Conservation (phyloP, 2,888 invertebrate genomes). For the Hyposoter dolosus region DNA sequence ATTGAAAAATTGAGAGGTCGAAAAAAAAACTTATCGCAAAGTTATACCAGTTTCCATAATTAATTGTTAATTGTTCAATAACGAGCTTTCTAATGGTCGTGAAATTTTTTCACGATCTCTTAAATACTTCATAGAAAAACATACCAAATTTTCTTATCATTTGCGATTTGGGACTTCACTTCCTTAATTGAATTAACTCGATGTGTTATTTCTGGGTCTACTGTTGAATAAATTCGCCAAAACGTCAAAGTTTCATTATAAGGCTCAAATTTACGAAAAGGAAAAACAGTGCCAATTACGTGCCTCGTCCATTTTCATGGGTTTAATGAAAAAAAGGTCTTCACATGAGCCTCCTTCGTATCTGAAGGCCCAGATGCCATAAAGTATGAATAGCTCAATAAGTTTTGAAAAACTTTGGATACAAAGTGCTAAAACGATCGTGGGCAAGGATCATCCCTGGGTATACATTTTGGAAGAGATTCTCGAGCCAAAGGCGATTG, state of each 20-base stretch:
- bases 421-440: slow-evolving; percentile 72
- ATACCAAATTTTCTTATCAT: too few species aligned
- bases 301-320: not conserved
- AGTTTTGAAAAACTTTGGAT: not conserved
- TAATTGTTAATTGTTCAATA: too few species aligned
- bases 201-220: too few species aligned
- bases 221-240: not conserved
- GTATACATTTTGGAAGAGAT: slow-evolving; percentile 40
- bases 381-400: slow-evolving; percentile 24
- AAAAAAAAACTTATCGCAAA: too few species aligned
- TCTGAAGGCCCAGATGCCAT: not conserved
- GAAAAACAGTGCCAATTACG: not conserved
- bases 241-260: not conserved
- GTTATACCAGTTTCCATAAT: too few species aligned
- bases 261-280: not conserved
- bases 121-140: too few species aligned
- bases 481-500: slow-evolving; percentile 26
- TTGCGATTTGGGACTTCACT: too few species aligned
- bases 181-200: too few species aligned
- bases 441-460: slow-evolving; percentile 75
- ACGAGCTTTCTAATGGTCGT: too few species aligned
- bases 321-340: not conserved
- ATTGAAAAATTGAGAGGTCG: too few species aligned
- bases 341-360: not conserved
- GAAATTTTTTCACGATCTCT: too few species aligned